These are phyloP conservation scores for Actinia tenebrosa DNA, from an alignment of 64 coral and sea anemone genomes.

Conservation along the genomic window DNA sequence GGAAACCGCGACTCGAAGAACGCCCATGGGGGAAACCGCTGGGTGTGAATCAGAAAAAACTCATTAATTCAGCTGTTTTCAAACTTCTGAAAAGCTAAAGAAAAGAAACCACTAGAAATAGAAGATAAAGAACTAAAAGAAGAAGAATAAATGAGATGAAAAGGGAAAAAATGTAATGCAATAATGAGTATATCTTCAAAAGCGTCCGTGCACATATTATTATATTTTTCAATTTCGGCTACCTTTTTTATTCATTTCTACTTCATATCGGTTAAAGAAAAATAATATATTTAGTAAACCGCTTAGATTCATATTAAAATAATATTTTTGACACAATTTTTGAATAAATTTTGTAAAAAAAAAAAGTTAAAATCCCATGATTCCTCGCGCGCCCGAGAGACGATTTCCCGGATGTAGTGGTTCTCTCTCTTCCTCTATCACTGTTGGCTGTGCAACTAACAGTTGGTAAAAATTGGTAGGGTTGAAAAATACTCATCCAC, in stretches of 20 bases:
- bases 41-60: background rate
- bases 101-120: background rate
- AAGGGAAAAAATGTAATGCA: background rate
- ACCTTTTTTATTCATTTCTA: background rate
- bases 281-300: too few relatives aligned
- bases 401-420: slow-evolving; percentile 64
- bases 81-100: background rate
- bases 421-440: slow-evolving; percentile 35
- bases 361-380: slow-evolving; percentile 35
- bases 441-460: slow-evolving; percentile 92
- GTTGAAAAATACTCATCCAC: slow-evolving; percentile 80
- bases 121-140: background rate
- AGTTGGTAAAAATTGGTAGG: slow-evolving; percentile 50
- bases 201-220: background rate
- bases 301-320: too few relatives aligned
- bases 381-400: slow-evolving; percentile 13
- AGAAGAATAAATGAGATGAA: background rate
- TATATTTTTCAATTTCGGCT: background rate
- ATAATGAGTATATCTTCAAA: background rate
- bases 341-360: too few relatives aligned
- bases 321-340: too few relatives aligned
- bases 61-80: background rate
- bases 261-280: too few relatives aligned
- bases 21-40: slow-evolving; percentile 52
- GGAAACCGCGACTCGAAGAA: background rate